Conservation (phyloP, 1,140 invertebrate species). For the Zaprionus taronus region DNA sequence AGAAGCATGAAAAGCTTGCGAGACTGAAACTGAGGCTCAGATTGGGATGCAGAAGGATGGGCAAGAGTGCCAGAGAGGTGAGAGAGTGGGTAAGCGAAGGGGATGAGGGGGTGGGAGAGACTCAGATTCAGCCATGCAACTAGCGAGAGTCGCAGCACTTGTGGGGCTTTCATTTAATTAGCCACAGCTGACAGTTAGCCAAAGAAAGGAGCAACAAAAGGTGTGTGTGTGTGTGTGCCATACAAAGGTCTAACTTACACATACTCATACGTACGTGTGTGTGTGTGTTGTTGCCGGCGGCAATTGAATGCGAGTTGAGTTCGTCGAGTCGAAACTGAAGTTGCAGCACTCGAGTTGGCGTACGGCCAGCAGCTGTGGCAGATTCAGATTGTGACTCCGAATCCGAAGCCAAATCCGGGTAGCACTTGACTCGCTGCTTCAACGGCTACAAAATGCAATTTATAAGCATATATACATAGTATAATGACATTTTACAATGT, state of each 20-base stretch:
- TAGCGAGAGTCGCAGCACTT: slow-evolving; percentile 78
- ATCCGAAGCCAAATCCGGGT: slow-evolving; percentile 20
- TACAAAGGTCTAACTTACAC: background rate
- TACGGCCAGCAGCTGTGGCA: slow-evolving; percentile 75
- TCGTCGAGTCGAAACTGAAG: slow-evolving; percentile 32
- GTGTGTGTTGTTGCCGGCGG: slow-evolving; percentile 24
- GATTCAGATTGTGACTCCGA: slow-evolving; percentile 34
- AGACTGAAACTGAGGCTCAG: slow-evolving; percentile 8
- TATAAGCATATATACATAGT: slow-evolving; percentile 50
- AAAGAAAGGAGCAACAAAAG: slow-evolving; percentile 66
- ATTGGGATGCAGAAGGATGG: background rate
- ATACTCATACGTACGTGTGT: background rate
- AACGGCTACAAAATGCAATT: slow-evolving; percentile 82
- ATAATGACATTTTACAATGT: slow-evolving; percentile 82
- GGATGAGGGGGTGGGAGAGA: background rate
- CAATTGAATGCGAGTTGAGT: slow-evolving; percentile 23
- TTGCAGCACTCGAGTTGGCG: slow-evolving; percentile 72
- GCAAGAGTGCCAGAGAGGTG: background rate
- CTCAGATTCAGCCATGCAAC: slow-evolving; percentile 47
- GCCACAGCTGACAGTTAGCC: slow-evolving; percentile 80
- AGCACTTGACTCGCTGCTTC: slow-evolving; percentile 76
- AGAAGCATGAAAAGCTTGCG: slow-evolving; percentile 56
- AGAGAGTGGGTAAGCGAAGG: background rate
- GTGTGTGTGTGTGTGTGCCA: slow-evolving; percentile 19
- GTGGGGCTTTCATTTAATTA: slow-evolving; percentile 79